Evolutionary conservation across 2,113 vertebrate species (phyloP).

Genomic region (Pluvianellus socialis): DNA sequence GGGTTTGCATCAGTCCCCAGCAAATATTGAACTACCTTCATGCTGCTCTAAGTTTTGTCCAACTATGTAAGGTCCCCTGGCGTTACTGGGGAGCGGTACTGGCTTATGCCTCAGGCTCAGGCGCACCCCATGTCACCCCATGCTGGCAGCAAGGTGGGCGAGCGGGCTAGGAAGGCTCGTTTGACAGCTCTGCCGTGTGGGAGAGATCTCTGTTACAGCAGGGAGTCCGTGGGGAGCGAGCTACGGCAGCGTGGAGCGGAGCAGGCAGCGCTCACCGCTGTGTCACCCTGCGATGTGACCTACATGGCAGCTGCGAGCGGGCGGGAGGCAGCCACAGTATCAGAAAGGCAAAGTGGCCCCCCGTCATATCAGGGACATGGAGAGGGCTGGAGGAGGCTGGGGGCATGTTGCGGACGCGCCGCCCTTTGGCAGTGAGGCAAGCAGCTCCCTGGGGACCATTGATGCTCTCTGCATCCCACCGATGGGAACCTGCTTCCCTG

Average conservation of each 20-base stretch:
- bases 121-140: not conserved
- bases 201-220: not conserved
- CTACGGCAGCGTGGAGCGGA: not conserved
- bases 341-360: not conserved
- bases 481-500: not conserved
- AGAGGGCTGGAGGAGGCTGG: too few species aligned
- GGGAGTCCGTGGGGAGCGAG: not conserved
- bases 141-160: not conserved
- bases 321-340: not conserved
- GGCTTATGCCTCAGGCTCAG: accelerated
- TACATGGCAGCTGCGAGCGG: not conserved
- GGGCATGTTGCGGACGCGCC: accelerated
- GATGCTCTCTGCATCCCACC: accelerated
- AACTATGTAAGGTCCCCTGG: not conserved
- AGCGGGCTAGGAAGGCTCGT: not conserved
- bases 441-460: accelerated
- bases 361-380: accelerated
- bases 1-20: not conserved
- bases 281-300: not conserved
- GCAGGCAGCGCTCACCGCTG: not conserved
- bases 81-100: accelerated
- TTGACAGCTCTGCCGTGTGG: not conserved
- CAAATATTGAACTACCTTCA: accelerated
- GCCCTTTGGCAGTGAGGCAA: not conserved
- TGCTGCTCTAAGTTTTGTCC: not conserved